Evolutionary conservation across 2,797 vertebrate genomes (phyloP).

Genomic region (Streptopelia turtur): DNA sequence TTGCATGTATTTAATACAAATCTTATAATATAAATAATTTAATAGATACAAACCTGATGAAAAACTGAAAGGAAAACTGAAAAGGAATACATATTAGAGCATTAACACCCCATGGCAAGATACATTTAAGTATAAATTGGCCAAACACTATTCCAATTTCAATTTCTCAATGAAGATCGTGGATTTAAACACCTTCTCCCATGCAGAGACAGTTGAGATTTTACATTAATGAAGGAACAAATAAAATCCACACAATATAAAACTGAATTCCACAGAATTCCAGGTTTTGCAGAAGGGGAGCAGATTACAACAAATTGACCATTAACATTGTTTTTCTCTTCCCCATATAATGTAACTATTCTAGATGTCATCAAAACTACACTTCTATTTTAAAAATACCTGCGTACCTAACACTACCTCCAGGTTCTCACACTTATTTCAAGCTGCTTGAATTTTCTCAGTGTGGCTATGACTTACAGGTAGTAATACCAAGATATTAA

Average conservation of each 20-base stretch:
- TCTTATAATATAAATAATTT: neutral
- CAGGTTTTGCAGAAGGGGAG: neutral
- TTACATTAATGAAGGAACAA: neutral
- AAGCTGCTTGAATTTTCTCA: neutral
- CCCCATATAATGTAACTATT: neutral
- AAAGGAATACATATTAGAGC: neutral
- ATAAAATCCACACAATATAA: neutral
- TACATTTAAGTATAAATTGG: neutral
- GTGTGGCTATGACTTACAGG: neutral
- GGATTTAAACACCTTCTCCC: neutral
- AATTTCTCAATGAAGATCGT: neutral
- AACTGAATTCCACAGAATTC: neutral
- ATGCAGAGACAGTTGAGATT: neutral
- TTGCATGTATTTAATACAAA: neutral
- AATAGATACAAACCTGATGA: neutral
- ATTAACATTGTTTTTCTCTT: neutral
- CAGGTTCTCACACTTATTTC: neutral
- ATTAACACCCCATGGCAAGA: neutral
- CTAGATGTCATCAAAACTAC: neutral
- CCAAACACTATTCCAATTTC: neutral
- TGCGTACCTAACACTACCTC: neutral
- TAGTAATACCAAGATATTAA: neutral
- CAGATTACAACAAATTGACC: rapidly evolving
- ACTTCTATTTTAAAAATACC: neutral
- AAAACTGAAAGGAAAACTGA: neutral